These are phyloP conservation scores for Trichacis sp. DNA, from an alignment of 2,888 invertebrate genomes.

Conservation along the genomic window DNA sequence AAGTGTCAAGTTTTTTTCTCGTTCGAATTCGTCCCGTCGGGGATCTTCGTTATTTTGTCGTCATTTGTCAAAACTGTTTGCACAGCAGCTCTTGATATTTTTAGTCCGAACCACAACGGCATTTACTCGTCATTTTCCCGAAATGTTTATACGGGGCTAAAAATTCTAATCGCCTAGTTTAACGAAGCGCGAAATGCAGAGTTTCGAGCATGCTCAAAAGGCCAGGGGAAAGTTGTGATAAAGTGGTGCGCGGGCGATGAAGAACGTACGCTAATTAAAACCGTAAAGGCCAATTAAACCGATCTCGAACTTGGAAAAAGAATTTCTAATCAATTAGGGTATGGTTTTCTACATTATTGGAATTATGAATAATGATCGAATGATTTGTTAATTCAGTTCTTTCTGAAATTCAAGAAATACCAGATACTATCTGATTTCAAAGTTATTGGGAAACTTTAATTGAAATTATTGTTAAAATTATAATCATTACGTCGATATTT, in stretches of 20 bases:
- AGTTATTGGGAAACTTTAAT: too few relatives aligned
- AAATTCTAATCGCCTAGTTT: not conserved
- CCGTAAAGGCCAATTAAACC: constrained; percentile 5
- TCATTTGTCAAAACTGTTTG: constrained; percentile 32
- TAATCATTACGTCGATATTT: too few relatives aligned
- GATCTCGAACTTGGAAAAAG: not conserved
- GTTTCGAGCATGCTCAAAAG: not conserved
- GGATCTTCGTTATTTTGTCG: constrained; percentile 12
- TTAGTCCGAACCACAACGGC: not conserved
- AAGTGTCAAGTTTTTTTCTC: constrained; percentile 29
- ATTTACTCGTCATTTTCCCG: not conserved
- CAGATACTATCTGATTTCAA: too few relatives aligned
- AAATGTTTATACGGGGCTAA: not conserved
- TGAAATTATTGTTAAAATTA: too few relatives aligned
- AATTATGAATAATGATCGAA: too few relatives aligned
- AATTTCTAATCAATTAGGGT: not conserved
- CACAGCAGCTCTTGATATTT: constrained; percentile 29
- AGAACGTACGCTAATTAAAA: not conserved
- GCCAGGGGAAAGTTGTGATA: constrained; percentile 4
- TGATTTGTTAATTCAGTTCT: too few relatives aligned
- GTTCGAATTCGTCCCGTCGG: constrained; percentile 37
- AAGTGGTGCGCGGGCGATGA: constrained; percentile 3
- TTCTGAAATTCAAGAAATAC: too few relatives aligned
- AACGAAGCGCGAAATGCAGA: not conserved
- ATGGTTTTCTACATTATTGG: not conserved